Conservation (phyloP, 23 tunicate genomes). For the Phallusia fumigata region DNA sequence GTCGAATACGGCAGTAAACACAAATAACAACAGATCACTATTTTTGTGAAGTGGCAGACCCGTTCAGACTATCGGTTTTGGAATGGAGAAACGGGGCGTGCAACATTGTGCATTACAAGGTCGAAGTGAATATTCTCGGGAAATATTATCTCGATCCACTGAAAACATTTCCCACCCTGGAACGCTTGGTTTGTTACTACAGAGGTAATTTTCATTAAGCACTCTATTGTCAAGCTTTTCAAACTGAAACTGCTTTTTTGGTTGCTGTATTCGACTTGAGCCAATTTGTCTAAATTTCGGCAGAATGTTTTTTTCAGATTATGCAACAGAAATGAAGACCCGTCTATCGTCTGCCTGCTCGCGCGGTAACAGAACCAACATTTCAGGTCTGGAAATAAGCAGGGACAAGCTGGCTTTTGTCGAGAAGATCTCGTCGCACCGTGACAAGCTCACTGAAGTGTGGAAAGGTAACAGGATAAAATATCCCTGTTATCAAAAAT, state of each 20-base stretch:
- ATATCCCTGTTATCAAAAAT: too few species aligned
- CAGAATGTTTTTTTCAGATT: not conserved
- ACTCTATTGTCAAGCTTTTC: too few species aligned
- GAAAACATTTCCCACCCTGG: not conserved
- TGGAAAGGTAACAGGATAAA: not conserved
- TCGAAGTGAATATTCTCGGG: not conserved
- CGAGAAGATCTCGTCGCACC: not conserved
- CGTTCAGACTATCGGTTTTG: not conserved
- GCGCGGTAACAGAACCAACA: not conserved
- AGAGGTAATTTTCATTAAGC: not conserved
- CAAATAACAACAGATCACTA: too few species aligned
- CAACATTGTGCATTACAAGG: not conserved
- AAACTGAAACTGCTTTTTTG: too few species aligned
- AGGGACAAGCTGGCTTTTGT: not conserved
- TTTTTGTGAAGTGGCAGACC: not conserved
- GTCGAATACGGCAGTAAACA: too few species aligned
- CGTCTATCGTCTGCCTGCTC: not conserved
- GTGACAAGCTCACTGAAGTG: not conserved
- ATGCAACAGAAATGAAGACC: not conserved
- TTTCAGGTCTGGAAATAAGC: not conserved
- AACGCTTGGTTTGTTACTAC: not conserved
- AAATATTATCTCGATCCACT: not conserved
- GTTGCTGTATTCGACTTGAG: too few species aligned
- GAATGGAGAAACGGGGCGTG: not conserved
- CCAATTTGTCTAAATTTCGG: too few species aligned